Evolutionary conservation across 53 echinoderm and acorn worm genomes (phyloP).

Genomic region (Echinometra lucunter): DNA sequence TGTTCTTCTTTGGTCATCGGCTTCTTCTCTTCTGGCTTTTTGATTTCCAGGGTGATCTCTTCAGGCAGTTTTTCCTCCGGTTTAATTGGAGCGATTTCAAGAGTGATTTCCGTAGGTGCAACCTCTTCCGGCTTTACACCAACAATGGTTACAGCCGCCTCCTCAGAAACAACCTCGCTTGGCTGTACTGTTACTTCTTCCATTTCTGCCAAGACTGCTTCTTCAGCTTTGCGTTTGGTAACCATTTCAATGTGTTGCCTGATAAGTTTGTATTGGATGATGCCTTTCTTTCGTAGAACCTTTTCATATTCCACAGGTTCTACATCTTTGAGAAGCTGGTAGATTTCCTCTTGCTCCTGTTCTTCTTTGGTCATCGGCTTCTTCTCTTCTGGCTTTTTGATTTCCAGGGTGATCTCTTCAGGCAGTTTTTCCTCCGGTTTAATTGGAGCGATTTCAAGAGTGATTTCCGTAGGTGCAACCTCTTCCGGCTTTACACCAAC

Average conservation of each 20-base stretch:
- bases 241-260: constrained; percentile 74
- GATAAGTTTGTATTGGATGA: constrained; percentile 74
- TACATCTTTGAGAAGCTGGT: constrained; percentile 80
- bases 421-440: constrained; percentile 20
- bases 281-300: constrained; percentile 69
- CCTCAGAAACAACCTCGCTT: constrained; percentile 61
- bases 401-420: constrained; percentile 39
- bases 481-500: background rate
- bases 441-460: background rate
- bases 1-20: background rate
- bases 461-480: background rate
- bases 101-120: background rate
- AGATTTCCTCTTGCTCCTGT: constrained; percentile 71
- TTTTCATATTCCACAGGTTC: constrained; percentile 73
- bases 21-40: constrained; percentile 57
- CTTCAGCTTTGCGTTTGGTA: constrained; percentile 68
- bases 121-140: background rate
- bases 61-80: constrained; percentile 50
- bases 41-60: background rate
- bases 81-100: constrained; percentile 44
- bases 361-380: constrained; percentile 41
- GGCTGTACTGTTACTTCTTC: constrained; percentile 54
- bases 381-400: constrained; percentile 6
- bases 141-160: background rate
- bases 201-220: constrained; percentile 69